Evolutionary conservation across 2,888 invertebrate species (phyloP).

Genomic region (Cosmia trapezina): DNA sequence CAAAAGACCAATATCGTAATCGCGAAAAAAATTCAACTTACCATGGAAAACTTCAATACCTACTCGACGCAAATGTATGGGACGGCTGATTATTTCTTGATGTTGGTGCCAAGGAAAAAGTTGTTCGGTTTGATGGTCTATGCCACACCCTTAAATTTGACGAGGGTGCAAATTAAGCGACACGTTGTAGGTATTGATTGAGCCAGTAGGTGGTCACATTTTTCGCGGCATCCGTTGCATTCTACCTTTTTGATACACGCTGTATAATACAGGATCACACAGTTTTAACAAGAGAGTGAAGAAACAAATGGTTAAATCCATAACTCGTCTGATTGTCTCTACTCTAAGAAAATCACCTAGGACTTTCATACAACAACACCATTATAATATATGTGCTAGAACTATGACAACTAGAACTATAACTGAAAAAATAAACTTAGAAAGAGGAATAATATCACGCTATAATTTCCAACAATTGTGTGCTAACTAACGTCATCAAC

Average conservation of each 20-base stretch:
- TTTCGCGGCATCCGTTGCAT: no score
- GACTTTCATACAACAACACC: neutral
- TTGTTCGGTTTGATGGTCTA: neutral
- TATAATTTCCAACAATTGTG: neutral
- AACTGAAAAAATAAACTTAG: neutral
- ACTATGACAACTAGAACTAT: neutral
- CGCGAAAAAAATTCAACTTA: no score
- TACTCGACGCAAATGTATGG: no score
- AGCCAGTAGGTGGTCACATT: no score
- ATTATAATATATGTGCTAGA: neutral
- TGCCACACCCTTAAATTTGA: neutral
- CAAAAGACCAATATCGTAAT: no score
- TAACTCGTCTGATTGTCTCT: neutral
- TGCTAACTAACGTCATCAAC: constrained; percentile 13
- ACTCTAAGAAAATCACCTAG: neutral
- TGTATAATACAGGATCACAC: neutral
- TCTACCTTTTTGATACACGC: neutral
- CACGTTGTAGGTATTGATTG: no score
- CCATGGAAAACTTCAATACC: no score
- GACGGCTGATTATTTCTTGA: no score
- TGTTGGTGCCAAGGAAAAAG: no score
- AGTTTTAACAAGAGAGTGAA: neutral
- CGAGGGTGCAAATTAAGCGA: no score
- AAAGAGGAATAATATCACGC: neutral
- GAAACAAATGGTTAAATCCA: neutral